phyloP scores from a whole-genome alignment of 2,113 vertebrate genomes.

The Zapornia atra region DNA sequence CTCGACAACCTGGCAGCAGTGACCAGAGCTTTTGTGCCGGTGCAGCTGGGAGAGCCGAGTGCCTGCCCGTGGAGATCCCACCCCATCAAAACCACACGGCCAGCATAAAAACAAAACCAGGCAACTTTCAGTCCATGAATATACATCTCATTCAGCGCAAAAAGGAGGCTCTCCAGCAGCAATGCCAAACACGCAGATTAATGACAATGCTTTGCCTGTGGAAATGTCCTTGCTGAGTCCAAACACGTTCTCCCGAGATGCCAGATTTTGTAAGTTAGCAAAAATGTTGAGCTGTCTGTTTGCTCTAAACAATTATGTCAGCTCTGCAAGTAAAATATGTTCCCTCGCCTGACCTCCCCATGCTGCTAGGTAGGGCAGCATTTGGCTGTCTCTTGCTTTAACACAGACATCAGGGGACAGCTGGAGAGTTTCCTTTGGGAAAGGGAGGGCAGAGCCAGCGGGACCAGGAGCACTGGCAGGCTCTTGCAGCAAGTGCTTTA shows the following conservation, averaged over 20 bases:
- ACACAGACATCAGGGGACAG: background rate
- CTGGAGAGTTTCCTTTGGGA: conserved; percentile 1
- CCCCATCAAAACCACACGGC: background rate
- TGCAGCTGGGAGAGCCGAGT: conserved; percentile 31
- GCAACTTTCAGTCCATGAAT: conserved; percentile 38
- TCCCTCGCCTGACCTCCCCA: background rate
- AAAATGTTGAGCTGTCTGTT: conserved; percentile 63
- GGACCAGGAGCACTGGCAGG: rapidly evolving
- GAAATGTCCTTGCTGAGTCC: conserved; percentile 43
- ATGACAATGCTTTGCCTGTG: conserved; percentile 27
- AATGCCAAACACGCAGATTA: conserved; percentile 26
- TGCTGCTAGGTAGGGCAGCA: background rate
- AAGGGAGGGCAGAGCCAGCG: background rate
- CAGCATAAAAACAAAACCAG: background rate
- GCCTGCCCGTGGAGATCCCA: background rate
- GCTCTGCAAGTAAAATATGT: conserved; percentile 42
- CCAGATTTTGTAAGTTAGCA: conserved; percentile 54
- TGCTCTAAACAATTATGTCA: conserved; percentile 54
- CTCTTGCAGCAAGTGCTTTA: background rate
- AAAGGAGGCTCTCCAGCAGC: conserved; percentile 40
- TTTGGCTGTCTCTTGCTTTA: background rate
- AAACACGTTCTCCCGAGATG: conserved; percentile 25
- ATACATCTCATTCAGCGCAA: conserved; percentile 10
- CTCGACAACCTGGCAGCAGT: background rate
- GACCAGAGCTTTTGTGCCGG: conserved; percentile 33